These are phyloP conservation scores for Myopa tessellatipennis DNA, from an alignment of 2,888 invertebrate genomes.

Conservation along the genomic window DNA sequence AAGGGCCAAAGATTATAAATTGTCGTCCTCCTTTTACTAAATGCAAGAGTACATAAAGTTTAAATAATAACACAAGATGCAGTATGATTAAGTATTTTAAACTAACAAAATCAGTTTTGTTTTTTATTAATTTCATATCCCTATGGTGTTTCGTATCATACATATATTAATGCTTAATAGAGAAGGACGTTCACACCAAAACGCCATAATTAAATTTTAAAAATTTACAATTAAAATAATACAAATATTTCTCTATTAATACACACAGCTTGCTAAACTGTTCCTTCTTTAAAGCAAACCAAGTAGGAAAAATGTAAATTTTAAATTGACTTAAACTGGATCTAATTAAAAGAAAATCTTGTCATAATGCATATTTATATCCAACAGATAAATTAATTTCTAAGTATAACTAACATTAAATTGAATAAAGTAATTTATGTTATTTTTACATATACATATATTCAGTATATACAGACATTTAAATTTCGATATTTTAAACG, in stretches of 20 bases:
- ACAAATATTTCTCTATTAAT: constrained; percentile 20
- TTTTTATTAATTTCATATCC: constrained; percentile 31
- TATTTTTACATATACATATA: constrained; percentile 12
- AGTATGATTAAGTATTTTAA: constrained; percentile 49
- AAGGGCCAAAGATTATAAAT: constrained; percentile 55
- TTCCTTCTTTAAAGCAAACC: constrained; percentile 17
- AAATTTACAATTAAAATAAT: constrained; percentile 27
- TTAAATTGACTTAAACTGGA: constrained; percentile 26
- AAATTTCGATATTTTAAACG: background rate
- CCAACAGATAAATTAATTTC: constrained; percentile 13
- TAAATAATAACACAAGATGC: constrained; percentile 62
- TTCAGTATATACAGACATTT: background rate
- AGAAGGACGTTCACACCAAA: constrained; percentile 7
- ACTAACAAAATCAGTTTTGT: constrained; percentile 38
- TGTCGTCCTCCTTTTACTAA: constrained; percentile 48
- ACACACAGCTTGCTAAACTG: constrained; percentile 13
- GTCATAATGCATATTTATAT: constrained; percentile 15
- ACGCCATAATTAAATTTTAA: constrained; percentile 11
- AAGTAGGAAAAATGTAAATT: constrained; percentile 3
- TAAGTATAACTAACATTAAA: constrained; percentile 24
- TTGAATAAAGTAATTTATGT: constrained; percentile 16
- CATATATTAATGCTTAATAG: constrained; percentile 33
- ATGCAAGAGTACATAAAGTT: constrained; percentile 52
- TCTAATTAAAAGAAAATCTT: constrained; percentile 20
- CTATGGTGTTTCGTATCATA: constrained; percentile 43